Percentiles rank a stretch among this genome's conserved stretches.
Conservation (phyloP, 2,888 invertebrate genomes). For the Sminthurinus aureus region DNA sequence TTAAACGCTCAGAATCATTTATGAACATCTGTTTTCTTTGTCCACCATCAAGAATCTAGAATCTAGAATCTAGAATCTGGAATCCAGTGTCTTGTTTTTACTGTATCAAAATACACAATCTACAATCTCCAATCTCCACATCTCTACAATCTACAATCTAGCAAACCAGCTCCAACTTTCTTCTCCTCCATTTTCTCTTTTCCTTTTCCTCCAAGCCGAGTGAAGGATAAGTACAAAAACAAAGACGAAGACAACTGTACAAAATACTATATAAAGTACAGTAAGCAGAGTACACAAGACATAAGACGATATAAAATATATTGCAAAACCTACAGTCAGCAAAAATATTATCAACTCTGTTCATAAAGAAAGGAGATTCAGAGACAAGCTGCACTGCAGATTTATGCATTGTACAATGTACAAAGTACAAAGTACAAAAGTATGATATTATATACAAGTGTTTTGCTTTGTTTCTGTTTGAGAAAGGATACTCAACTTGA, state of each 20-base stretch:
- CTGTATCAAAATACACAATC: not conserved
- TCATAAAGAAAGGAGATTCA: not conserved
- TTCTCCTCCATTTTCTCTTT: not conserved
- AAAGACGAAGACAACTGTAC: not conserved
- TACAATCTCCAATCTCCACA: not conserved
- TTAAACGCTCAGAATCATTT: slow-evolving; percentile 4
- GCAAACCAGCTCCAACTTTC: not conserved
- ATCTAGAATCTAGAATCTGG: not conserved
- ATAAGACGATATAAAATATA: too few relatives aligned
- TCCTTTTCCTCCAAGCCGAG: too few relatives aligned
- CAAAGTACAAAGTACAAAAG: too few relatives aligned
- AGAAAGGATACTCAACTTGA: too few relatives aligned
- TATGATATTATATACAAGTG: too few relatives aligned
- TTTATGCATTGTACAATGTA: too few relatives aligned
- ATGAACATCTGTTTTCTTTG: not conserved
- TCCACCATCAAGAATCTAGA: not conserved
- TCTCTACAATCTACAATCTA: not conserved
- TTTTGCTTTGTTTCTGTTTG: too few relatives aligned
- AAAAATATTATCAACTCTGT: too few relatives aligned
- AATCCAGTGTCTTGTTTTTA: too few relatives aligned
- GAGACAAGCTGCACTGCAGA: not conserved
- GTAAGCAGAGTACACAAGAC: not conserved
- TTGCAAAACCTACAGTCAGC: too few relatives aligned
- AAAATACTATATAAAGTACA: not conserved
- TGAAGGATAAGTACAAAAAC: not conserved